Base-by-base conservation (phyloP, 2,113 vertebrate species). In the Peromyscus polionotus region DNA sequence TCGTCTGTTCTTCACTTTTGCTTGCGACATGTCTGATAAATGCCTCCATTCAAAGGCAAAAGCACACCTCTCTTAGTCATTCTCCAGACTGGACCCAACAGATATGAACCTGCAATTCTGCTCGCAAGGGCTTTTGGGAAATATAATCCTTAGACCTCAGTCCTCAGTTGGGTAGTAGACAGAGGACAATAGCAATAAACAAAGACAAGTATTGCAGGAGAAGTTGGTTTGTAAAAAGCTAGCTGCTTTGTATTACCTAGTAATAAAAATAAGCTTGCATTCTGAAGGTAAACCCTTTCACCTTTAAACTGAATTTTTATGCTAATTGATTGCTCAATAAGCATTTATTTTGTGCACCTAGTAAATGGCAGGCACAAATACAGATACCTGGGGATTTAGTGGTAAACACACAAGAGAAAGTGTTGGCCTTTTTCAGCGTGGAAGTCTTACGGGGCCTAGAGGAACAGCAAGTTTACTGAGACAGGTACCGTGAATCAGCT, bases 221-320 rank as follows among this genome's bases (percentile, higher is more conserved):
- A 59, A 31, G 24, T 75, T 28, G 73, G 16, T 84, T 70, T 92
- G 80, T 17, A 92, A 19, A 45, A 73, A 20, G 12, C 77, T 81
- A 65, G 61, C 33, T 51, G 20, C 6, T 83, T 91, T 88, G 57
- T 77, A 8, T 83, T 94, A 39, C 57, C 61, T 79, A 88, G 84
- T 90, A 80, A 79, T 77, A 87, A 93, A 45, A n/a, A 72, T 3
- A 87, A 17, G 4, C 57, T 92, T 95, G 24, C 42, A 51, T 14
- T 80, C 84, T 63, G 13, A 80, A 84, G n/a, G 42, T 59, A 75
- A 61, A 42, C 3, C 26, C 48, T 22, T 89, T 84, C 63, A 75
- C n/a, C 16, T 85, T 89, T 96, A 79, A 48, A 73, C 11, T 92
- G 70, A 91, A 85, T 94, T 36, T 96, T 24, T 36, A 48, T 24